phyloP scores from a whole-genome alignment of 2,888 invertebrate genomes.

The Chaetogeoica ovagalla region DNA sequence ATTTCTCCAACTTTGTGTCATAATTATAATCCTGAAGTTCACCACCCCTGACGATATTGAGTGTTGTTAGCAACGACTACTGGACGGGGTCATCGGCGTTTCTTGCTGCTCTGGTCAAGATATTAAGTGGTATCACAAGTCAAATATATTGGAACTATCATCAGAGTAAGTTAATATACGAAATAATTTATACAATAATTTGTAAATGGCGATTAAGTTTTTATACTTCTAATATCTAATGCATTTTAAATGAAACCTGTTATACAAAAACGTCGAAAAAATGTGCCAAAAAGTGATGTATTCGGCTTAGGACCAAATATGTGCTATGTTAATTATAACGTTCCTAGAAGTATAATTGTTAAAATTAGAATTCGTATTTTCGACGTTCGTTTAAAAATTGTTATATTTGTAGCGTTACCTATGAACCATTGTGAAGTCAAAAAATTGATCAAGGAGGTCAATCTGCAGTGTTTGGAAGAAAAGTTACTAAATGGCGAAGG shows the following conservation, averaged over 20 bases:
- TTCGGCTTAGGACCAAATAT: slow-evolving; percentile 48
- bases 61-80: slow-evolving; percentile 47
- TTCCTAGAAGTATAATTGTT: slow-evolving; percentile 25
- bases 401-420: slow-evolving; percentile 60
- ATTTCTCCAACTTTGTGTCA: not conserved
- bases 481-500: slow-evolving; percentile 72
- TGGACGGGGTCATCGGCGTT: slow-evolving; percentile 34
- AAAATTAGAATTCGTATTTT: not conserved
- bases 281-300: slow-evolving; percentile 10
- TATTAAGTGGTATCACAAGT: slow-evolving; percentile 16
- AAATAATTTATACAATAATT: slow-evolving; percentile 6
- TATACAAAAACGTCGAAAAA: slow-evolving; percentile 12
- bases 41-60: slow-evolving; percentile 26
- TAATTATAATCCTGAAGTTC: slow-evolving; percentile 19
- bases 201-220: not conserved
- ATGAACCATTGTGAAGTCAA: slow-evolving; percentile 64
- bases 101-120: slow-evolving; percentile 35
- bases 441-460: slow-evolving; percentile 66
- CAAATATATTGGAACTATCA: slow-evolving; percentile 16
- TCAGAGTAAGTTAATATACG: not conserved
- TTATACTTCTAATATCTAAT: not conserved
- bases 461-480: slow-evolving; percentile 69
- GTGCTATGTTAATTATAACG: slow-evolving; percentile 46
- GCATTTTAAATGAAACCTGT: slow-evolving; percentile 34
- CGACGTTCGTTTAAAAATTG: not conserved